Base-by-base conservation (phyloP, 35 echinoderm and acorn worm genomes). In the Ophioderma brevispina region DNA sequence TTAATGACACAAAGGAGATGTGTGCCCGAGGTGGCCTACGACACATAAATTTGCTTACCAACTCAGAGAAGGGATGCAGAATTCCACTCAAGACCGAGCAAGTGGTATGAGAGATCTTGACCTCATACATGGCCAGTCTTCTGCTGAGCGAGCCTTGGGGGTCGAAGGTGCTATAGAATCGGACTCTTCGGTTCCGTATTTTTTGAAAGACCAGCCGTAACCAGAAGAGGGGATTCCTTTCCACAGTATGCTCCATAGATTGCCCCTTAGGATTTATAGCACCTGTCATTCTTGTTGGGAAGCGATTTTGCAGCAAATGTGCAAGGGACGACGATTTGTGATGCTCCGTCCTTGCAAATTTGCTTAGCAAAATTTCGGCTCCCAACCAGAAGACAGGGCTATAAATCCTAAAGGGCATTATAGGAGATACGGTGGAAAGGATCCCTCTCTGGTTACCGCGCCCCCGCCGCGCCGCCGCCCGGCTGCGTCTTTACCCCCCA, bases 201-300 rank as follows among this genome's bases (percentile, higher is more conserved):
- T 33, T 15, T 41, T 88, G 31, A 50, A 79, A 49, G 85, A 92
- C 30, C 87, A 92, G n/a, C 94, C 90, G 33, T 46, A 0, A 89
- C 94, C 0, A 87, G 86, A 87, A n/a, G 94, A 33, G 94, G 90
- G n/a, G n/a, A n/a, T 25, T 95, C 31, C 80, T 92, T 10, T 75
- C 40, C 37, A 89, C 84, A 1, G 81, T 92, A 31, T 88, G 84
- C 25, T 87, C 94, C 15, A 32, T 95, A 92, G n/a, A 88, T 35
- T 84, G 91, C 33, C 93, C 93, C 0, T 92, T 75, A 80, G 94
- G 31, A 28, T 84, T 75, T 13, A n/a, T 86, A 59, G 52, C 86
- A 23, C 94, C 85, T 55, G 37, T 92, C 23, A 40, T 55, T 13
- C 32, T 95, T 17, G 38, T 17, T 30, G 94, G 78, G 0, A 93